Base-by-base conservation (phyloP, 2,888 invertebrate genomes). In the Anoncus sp. region DNA sequence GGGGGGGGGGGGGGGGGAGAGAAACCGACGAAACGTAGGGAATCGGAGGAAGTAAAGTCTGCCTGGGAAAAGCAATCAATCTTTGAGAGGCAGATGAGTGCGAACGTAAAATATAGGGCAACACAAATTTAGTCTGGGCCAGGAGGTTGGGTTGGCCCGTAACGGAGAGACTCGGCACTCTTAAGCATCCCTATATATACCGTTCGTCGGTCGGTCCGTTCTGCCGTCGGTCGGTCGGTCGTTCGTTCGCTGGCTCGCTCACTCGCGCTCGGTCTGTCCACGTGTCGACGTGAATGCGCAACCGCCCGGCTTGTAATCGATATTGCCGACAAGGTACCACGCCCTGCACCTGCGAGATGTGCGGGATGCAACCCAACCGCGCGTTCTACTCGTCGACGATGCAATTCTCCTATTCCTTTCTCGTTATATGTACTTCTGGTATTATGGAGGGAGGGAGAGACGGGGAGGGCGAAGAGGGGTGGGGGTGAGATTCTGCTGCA, bases 321-420 rank as follows among this genome's bases (percentile, higher is more conserved):
- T 90, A 90, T 90, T 89, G 89, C 88, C 89, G 89, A 88, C 89
- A 89, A 89, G 90, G 89, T 89, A 90, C 90, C 90, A 90, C 90
- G 90, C 90, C 90, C 90, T 90, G 88, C 89, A 90, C 88, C 89
- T 89, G 89, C 87, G 87, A 89, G 89, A 89, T 89, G 89, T 88
- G 85, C 85, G 87, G 89, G 88, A 87, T 87, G 87, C 86, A 87
- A 84, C 59, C 47, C 86, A 87, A 84, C 71, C 20, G 40, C 51
- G 59, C n/a, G 43, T n/a, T n/a, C n/a, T n/a, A n/a, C 65, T 40
- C 47, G 49, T 62, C 65, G 18, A 35, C 69, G 35, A 57, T 57
- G 60, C 59, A 60, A 60, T 70, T 59, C 40, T 49, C 51, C 9
- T 47, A n/a, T 59, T 59, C 62, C 53, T 47, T 62, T n/a, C 22